Conservation (phyloP, 2,797 vertebrate genomes). For the Hipposideros larvatus region DNA sequence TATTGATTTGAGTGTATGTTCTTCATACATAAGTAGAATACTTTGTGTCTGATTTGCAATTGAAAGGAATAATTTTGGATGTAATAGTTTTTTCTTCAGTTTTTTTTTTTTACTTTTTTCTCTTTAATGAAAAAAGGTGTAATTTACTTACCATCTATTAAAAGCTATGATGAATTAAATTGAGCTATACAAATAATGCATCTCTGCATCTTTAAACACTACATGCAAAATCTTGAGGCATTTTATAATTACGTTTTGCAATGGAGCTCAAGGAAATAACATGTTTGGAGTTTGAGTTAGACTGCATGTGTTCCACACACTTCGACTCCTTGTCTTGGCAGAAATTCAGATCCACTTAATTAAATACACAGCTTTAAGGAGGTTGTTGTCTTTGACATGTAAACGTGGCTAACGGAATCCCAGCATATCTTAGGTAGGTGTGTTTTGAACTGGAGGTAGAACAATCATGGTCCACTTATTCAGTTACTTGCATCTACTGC, state of each 20-base stretch:
- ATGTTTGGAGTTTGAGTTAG: neutral
- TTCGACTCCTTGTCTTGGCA: neutral
- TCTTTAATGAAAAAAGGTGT: neutral
- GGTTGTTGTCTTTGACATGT: neutral
- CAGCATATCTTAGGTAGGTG: neutral
- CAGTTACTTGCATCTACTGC: neutral
- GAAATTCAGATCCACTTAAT: neutral
- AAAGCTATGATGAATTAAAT: constrained; percentile 16
- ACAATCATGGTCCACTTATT: neutral
- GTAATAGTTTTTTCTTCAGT: neutral
- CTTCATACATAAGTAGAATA: neutral
- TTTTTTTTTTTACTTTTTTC: neutral
- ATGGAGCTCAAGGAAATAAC: neutral
- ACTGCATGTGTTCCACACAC: neutral
- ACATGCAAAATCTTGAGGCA: neutral
- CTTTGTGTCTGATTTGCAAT: neutral
- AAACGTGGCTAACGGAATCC: constrained; percentile 2
- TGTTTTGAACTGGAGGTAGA: neutral
- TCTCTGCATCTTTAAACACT: neutral
- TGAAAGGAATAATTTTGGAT: neutral
- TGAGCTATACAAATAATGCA: neutral
- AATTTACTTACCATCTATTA: constrained; percentile 10
- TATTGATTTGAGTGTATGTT: neutral
- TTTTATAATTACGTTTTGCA: constrained; percentile 9
- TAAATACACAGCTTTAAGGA: neutral